A percentile compares a stretch with the other conserved stretches of the same genome.
phyloP scores from a whole-genome alignment of 2,113 vertebrate species.

The Poeciliopsis occidentalis region DNA sequence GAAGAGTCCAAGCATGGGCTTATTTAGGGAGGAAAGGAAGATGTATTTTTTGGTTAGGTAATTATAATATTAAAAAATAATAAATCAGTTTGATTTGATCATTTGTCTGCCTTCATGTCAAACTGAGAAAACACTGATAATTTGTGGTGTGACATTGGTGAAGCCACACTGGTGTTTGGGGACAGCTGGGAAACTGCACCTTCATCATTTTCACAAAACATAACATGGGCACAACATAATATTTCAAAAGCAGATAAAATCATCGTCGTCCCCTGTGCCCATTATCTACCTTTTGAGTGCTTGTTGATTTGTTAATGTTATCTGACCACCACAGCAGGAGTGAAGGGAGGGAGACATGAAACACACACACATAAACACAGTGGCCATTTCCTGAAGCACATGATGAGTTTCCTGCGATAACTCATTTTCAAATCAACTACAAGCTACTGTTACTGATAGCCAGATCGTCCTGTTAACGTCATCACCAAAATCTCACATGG shows the following conservation, averaged over 20 bases:
- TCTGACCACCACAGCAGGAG: slow-evolving; percentile 62
- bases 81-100: neutral
- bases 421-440: slow-evolving; percentile 50
- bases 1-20: neutral
- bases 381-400: slow-evolving; percentile 53
- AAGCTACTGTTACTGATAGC: slow-evolving; percentile 44
- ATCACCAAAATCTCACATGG: slow-evolving; percentile 5
- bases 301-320: slow-evolving; percentile 65
- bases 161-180: slow-evolving; percentile 9
- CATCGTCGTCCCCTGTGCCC: slow-evolving; percentile 18
- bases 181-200: slow-evolving; percentile 53
- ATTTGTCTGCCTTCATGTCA: slow-evolving; percentile 1
- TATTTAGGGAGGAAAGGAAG: too few species aligned
- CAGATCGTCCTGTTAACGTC: slow-evolving; percentile 23
- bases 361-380: slow-evolving; percentile 37
- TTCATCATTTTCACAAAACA: slow-evolving; percentile 61
- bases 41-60: neutral
- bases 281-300: slow-evolving; percentile 30
- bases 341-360: slow-evolving; percentile 31
- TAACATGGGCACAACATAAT: slow-evolving; percentile 51
- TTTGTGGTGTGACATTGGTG: neutral
- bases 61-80: neutral
- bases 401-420: slow-evolving; percentile 56
- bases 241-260: slow-evolving; percentile 69
- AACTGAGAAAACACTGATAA: slow-evolving; percentile 62